phyloP scores from a whole-genome alignment of 2,113 vertebrate genomes.

The Esox niger region DNA sequence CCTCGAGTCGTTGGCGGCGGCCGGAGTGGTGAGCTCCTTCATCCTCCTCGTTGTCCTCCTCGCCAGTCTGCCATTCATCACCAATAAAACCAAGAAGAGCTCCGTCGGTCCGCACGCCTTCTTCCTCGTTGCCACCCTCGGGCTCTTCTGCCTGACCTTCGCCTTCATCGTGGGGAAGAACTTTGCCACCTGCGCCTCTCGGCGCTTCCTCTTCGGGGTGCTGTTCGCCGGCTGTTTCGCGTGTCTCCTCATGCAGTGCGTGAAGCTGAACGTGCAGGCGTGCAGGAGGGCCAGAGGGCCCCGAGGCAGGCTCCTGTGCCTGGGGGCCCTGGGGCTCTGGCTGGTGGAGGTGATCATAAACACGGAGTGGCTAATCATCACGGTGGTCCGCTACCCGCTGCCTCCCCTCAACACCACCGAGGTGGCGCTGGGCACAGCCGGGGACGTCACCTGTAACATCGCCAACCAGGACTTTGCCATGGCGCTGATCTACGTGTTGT shows the following conservation, averaged over 20 bases:
- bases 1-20: slow-evolving; percentile 82
- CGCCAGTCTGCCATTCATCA: slow-evolving; percentile 85
- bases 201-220: slow-evolving; percentile 91
- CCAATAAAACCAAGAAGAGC: slow-evolving; percentile 72
- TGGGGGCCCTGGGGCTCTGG: slow-evolving; percentile 74
- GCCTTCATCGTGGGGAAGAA: slow-evolving; percentile 84
- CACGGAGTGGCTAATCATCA: slow-evolving; percentile 91
- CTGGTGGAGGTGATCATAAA: slow-evolving; percentile 92
- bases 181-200: slow-evolving; percentile 85
- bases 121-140: slow-evolving; percentile 81
- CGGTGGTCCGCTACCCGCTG: slow-evolving; percentile 65
- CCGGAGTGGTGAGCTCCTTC: slow-evolving; percentile 75
- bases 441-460: slow-evolving; percentile 72
- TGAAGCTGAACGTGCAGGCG: slow-evolving; percentile 80
- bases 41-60: slow-evolving; percentile 84
- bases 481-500: slow-evolving; percentile 92
- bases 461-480: slow-evolving; percentile 87
- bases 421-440: accelerated
- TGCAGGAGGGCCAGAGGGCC: slow-evolving; percentile 67
- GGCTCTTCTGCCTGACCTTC: slow-evolving; percentile 89
- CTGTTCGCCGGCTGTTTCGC: slow-evolving; percentile 89
- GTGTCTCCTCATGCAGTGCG: slow-evolving; percentile 80
- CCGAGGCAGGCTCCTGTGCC: slow-evolving; percentile 72
- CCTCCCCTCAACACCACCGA: slow-evolving; percentile 16
- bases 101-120: slow-evolving; percentile 75